Conservation (phyloP, 2,113 vertebrate genomes). For the Alaudala cheleensis region DNA sequence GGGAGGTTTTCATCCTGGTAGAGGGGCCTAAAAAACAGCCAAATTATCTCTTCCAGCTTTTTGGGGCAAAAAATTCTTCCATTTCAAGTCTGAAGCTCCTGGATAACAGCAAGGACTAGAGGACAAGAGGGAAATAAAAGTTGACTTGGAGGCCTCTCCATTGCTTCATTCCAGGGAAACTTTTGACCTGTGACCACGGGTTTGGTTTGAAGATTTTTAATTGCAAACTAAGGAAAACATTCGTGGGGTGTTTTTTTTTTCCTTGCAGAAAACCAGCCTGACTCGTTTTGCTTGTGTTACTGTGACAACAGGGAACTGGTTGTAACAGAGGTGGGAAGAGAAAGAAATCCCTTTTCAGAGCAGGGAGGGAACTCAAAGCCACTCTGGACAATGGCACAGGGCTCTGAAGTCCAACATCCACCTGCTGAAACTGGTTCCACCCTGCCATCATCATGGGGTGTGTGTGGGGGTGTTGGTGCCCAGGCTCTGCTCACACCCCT, state of each 20-base stretch:
- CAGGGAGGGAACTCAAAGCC: neutral
- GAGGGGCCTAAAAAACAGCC: neutral
- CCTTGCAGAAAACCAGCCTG: neutral
- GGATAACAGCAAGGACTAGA: neutral
- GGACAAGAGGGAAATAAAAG: neutral
- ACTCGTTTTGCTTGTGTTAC: neutral
- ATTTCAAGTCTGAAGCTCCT: neutral
- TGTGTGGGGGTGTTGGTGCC: neutral
- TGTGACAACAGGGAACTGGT: neutral
- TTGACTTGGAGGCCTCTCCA: neutral
- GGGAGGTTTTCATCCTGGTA: neutral
- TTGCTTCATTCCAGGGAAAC: neutral
- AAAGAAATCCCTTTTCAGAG: neutral
- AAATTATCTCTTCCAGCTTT: neutral
- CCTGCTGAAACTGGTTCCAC: neutral
- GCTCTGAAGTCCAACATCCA: neutral
- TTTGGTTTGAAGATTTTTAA: neutral
- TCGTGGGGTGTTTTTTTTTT: neutral
- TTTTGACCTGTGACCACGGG: neutral
- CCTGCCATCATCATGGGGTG: neutral
- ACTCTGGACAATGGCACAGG: neutral
- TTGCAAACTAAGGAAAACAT: neutral
- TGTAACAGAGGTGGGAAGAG: neutral
- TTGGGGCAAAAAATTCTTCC: neutral
- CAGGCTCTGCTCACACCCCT: accelerated